phyloP scores from a whole-genome alignment of 2,888 invertebrate genomes.

The Exephanes ischioxanthus region DNA sequence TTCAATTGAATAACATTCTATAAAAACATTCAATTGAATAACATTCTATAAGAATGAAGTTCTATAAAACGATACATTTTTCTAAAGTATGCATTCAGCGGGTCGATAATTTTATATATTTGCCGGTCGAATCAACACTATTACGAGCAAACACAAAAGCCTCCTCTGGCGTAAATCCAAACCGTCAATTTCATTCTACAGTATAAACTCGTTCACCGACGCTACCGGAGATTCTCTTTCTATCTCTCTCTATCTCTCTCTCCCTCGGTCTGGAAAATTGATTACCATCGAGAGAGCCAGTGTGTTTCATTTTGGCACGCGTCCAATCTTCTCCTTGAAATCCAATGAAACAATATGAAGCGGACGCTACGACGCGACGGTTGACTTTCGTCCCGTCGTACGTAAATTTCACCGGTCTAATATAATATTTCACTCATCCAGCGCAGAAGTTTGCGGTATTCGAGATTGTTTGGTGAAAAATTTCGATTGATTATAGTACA shows the following conservation, averaged over 20 bases:
- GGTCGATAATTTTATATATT: slow-evolving; percentile 28
- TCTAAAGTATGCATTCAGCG: not conserved
- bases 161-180: slow-evolving; percentile 56
- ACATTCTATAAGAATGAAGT: not conserved
- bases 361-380: slow-evolving; percentile 43
- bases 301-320: slow-evolving; percentile 55
- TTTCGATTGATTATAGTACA: slow-evolving; percentile 5
- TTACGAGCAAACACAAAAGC: slow-evolving; percentile 47
- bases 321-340: slow-evolving; percentile 54
- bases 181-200: slow-evolving; percentile 55
- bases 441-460: not conserved
- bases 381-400: slow-evolving; percentile 39
- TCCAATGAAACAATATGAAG: slow-evolving; percentile 63
- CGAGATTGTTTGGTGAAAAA: not conserved
- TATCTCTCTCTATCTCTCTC: not conserved
- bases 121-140: slow-evolving; percentile 47
- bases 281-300: slow-evolving; percentile 58
- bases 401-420: slow-evolving; percentile 45
- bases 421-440: slow-evolving; percentile 31
- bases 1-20: not conserved
- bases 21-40: not conserved
- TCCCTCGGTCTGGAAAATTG: slow-evolving; percentile 49
- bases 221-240: slow-evolving; percentile 11
- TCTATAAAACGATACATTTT: slow-evolving; percentile 19
- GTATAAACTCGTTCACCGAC: slow-evolving; percentile 31